A percentile compares a stretch with the other conserved stretches of the same genome.
phyloP scores from a whole-genome alignment of 2,113 vertebrate species.

The Xiphias gladius region DNA sequence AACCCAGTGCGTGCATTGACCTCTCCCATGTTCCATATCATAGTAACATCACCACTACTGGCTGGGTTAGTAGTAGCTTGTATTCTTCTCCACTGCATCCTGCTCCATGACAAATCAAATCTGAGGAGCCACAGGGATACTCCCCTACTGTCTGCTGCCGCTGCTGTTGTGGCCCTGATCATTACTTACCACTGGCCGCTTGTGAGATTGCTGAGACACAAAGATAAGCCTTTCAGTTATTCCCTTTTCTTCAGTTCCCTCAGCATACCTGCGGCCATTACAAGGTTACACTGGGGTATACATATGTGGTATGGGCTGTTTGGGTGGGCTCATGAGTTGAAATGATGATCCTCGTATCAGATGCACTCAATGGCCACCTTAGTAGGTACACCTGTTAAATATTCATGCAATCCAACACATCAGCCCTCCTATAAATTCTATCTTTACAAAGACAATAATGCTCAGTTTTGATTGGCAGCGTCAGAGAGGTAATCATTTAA shows the following conservation, averaged over 20 bases:
- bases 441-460: neutral
- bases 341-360: no score
- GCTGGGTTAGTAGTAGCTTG: neutral
- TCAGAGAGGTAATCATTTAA: neutral
- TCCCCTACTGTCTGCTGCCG: neutral
- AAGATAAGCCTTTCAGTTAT: neutral
- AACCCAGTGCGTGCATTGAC: neutral
- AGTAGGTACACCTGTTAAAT: no score
- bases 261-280: no score
- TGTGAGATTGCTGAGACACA: neutral
- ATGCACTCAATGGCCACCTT: no score
- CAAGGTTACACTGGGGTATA: no score
- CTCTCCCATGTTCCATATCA: neutral
- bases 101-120: neutral
- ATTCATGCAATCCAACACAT: no score
- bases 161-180: neutral
- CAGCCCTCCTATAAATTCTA: neutral
- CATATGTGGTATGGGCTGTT: neutral
- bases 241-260: no score
- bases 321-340: neutral
- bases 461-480: neutral
- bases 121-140: neutral
- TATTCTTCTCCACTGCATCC: neutral
- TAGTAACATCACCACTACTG: neutral
- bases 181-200: neutral